Conservation (phyloP, 92 coral and sea anemone species). For the Desmophyllum pertusum region DNA sequence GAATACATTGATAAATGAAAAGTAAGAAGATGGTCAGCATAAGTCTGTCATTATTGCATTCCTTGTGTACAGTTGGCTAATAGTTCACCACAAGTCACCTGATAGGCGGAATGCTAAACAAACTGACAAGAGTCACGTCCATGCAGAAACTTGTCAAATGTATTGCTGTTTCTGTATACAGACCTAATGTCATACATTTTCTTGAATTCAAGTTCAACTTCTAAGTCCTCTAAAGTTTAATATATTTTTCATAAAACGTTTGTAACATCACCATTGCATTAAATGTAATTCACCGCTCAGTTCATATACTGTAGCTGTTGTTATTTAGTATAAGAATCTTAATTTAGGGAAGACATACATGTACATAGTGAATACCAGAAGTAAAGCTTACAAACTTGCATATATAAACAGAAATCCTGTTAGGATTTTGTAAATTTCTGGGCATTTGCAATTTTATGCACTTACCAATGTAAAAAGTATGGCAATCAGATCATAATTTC, state of each 20-base stretch:
- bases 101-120: constrained; percentile 30
- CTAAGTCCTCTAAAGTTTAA: too few relatives aligned
- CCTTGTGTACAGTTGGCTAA: constrained; percentile 41
- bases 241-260: too few relatives aligned
- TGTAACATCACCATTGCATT: too few relatives aligned
- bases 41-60: constrained; percentile 2
- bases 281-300: too few relatives aligned
- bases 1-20: too few relatives aligned
- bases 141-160: constrained; percentile 14
- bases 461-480: too few relatives aligned
- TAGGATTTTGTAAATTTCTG: not conserved
- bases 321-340: too few relatives aligned
- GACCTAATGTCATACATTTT: constrained; percentile 42
- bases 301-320: not conserved
- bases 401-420: not conserved
- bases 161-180: constrained; percentile 38
- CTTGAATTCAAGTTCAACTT: not conserved
- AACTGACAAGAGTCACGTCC: constrained; percentile 33
- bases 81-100: constrained; percentile 10
- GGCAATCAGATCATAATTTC: too few relatives aligned
- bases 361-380: not conserved
- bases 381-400: not conserved
- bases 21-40: not conserved
- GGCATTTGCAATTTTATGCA: too few relatives aligned
- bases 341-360: too few relatives aligned